Conservation (phyloP, 2,113 vertebrate species). For the Mixornis gularis region DNA sequence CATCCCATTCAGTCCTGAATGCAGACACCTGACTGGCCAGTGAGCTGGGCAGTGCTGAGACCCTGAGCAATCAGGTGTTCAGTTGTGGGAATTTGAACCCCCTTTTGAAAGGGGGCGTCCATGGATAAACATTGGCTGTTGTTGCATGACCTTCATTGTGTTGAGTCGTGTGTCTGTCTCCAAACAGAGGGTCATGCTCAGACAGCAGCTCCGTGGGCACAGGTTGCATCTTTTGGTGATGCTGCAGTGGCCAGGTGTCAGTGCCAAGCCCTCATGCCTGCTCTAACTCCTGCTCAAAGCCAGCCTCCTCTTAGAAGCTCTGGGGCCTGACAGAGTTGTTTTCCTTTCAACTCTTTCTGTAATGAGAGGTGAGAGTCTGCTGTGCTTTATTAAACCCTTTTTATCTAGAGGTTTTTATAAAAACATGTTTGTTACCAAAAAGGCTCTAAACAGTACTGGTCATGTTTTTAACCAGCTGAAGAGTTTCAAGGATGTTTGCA, state of each 20-base stretch:
- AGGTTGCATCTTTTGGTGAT: not conserved
- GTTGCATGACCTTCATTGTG: not conserved
- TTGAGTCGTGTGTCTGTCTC: not conserved
- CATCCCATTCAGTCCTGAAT: not conserved
- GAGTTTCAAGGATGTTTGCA: not conserved
- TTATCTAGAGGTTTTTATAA: not conserved
- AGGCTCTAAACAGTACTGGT: not conserved
- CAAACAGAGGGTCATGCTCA: not conserved
- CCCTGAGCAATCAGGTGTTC: not conserved
- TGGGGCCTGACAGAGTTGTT: fast-evolving
- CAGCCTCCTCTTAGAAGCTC: not conserved
- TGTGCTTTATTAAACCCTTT: not conserved
- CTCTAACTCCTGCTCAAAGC: not conserved
- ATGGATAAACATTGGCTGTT: not conserved
- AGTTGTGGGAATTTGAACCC: not conserved
- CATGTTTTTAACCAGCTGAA: not conserved
- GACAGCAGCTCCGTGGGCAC: not conserved
- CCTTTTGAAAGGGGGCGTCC: not conserved
- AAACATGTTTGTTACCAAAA: not conserved
- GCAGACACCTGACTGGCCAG: not conserved
- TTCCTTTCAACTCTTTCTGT: not conserved
- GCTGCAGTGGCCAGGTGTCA: fast-evolving
- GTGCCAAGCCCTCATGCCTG: fast-evolving
- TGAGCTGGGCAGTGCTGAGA: not conserved
- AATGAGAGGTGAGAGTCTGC: not conserved